phyloP scores from a whole-genome alignment of 92 coral and sea anemone species.

The Epizoanthus fatuus region DNA sequence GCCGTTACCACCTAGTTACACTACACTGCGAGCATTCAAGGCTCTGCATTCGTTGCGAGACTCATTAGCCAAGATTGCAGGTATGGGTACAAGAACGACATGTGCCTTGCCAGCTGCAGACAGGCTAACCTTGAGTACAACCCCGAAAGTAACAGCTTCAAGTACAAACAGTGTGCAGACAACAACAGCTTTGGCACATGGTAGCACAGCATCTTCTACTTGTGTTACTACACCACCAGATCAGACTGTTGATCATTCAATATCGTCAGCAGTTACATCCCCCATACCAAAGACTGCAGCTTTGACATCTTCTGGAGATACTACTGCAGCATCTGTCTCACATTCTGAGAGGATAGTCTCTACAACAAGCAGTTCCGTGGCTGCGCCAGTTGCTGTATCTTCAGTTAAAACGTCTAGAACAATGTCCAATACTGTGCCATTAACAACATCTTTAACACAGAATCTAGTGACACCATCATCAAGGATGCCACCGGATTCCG shows the following conservation, averaged over 20 bases:
- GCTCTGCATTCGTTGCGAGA: conserved; percentile 67
- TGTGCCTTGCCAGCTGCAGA: neutral
- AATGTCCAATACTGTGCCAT: neutral
- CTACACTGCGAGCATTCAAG: conserved; percentile 83
- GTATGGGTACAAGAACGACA: conserved; percentile 23
- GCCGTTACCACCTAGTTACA: conserved; percentile 90
- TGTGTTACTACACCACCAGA: neutral
- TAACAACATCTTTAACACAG: conserved; percentile 12
- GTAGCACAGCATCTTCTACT: neutral
- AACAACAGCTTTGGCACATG: neutral
- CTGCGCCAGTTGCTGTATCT: neutral
- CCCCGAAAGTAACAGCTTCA: neutral
- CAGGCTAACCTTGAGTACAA: neutral
- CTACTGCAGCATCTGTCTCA: neutral
- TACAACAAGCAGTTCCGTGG: neutral
- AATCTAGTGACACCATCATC: neutral
- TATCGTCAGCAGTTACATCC: too few relatives aligned
- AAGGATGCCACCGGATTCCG: neutral
- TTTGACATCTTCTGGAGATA: too few relatives aligned
- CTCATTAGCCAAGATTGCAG: conserved; percentile 74
- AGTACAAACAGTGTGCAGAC: neutral
- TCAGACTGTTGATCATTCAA: neutral
- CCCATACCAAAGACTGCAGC: too few relatives aligned
- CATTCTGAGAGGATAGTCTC: neutral
- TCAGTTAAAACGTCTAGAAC: neutral